Base-by-base conservation (phyloP, 2,113 vertebrate genomes). In the Chionodraco myersi region DNA sequence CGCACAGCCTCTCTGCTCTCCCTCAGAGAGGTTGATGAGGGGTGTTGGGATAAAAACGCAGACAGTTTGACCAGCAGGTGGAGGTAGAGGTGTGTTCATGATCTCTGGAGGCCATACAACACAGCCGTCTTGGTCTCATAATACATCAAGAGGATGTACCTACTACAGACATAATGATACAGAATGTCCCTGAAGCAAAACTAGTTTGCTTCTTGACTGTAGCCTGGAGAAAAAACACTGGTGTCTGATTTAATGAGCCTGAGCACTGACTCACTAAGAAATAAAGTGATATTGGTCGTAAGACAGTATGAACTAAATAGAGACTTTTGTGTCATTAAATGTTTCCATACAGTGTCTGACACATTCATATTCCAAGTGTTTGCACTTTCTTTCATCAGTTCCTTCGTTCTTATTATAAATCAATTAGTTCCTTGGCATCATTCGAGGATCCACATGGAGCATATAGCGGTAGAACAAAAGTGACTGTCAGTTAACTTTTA, bases 61-160 rank as follows among this genome's bases (percentile, higher is more conserved):
- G 53, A 41, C 36, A 41, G 36, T 41, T 41, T 41, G 36, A 51
- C 44, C 92, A 92, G 88, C 72, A 93, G 92, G 87, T 83, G 90
- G 92, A 26, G 90, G 8, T 4, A 86, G 81, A 92, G 89, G 30
- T 72, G 60, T 86, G 76, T 36, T 73, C 60, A 23, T 69, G n/a
- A 71, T 68, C 13, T 51, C 44, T 48, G 48, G 14, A 52, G 52
- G 16, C 13, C 2, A 45, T 16, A 6, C n/a, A 41, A 41, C 36
- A 16, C 4, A 44, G 7, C 11, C 18, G 64, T 64, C 64, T 75
- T 34, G 59, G 18, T 18, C 23, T 77, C 9, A 34, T n/a, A 72
- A 57, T 48, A 51, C 58, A 83, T 30, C 21, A 21, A 49, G 52
- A 49, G 44, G 13, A 30, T 65, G 41, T 66, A 57, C 45, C 53